Conservation (phyloP, 92 coral and sea anemone species). For the Phenganax subtilis region DNA sequence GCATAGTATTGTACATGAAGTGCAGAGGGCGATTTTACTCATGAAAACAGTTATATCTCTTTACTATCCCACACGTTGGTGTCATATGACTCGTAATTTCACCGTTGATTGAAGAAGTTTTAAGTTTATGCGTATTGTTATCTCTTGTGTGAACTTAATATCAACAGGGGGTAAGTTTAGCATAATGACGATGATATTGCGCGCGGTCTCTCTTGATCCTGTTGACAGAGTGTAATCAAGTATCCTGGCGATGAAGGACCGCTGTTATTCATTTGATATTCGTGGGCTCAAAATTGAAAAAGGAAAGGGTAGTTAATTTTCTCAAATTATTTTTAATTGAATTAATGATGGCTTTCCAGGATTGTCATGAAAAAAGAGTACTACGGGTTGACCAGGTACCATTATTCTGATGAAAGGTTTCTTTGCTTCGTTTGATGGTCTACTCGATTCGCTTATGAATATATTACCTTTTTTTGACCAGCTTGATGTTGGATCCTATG, state of each 20-base stretch:
- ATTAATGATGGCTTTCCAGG: slow-evolving; percentile 12
- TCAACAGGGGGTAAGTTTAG: background rate
- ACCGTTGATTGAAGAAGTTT: background rate
- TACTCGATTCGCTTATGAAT: background rate
- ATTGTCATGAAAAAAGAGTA: slow-evolving; percentile 60
- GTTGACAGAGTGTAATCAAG: background rate
- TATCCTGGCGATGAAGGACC: background rate
- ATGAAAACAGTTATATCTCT: background rate
- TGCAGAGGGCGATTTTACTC: background rate
- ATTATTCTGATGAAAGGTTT: background rate
- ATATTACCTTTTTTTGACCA: background rate
- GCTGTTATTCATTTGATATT: background rate
- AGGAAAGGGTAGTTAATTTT: background rate
- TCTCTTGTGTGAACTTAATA: background rate
- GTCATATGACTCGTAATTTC: background rate
- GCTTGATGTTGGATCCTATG: slow-evolving; percentile 14
- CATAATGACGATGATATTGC: background rate
- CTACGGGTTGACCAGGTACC: slow-evolving; percentile 86
- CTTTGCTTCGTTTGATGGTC: background rate
- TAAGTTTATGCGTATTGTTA: background rate
- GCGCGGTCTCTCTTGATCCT: background rate
- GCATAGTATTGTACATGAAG: background rate
- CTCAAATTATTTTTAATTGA: background rate
- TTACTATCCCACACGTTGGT: background rate
- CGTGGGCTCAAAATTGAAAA: background rate